A percentile compares a stretch with the other conserved stretches of the same genome.
Evolutionary conservation across 53 echinoderm and acorn worm species (phyloP).

Genomic region (Temnopleurus reevesii): DNA sequence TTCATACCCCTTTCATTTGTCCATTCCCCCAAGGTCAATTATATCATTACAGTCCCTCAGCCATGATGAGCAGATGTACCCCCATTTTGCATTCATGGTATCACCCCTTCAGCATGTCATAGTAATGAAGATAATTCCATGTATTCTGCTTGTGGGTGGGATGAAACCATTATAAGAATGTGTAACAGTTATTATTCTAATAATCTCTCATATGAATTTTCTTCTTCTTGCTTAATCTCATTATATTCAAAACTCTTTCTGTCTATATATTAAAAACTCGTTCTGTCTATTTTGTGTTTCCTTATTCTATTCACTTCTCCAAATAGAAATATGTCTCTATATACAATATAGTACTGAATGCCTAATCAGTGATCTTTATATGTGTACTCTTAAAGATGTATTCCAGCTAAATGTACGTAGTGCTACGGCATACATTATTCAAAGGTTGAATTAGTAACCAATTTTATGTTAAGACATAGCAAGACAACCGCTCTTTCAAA

Average conservation of each 20-base stretch:
- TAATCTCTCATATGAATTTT: background rate
- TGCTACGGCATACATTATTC: background rate
- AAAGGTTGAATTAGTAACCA: background rate
- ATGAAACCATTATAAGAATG: background rate
- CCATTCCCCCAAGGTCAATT: too few species aligned
- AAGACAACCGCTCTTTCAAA: background rate
- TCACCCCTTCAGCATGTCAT: conserved; percentile 33
- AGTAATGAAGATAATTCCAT: background rate
- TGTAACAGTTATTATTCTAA: background rate
- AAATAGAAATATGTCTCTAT: background rate
- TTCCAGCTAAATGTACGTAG: background rate
- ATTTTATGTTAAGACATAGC: background rate
- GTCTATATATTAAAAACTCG: background rate
- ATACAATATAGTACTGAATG: background rate
- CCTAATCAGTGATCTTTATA: background rate
- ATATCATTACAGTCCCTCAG: background rate
- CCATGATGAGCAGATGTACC: conserved; percentile 18
- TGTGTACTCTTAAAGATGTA: background rate
- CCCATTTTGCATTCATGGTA: background rate
- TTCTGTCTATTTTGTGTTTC: too few species aligned
- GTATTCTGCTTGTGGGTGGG: too few species aligned
- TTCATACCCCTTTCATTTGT: background rate
- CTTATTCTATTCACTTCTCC: background rate
- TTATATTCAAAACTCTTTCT: background rate
- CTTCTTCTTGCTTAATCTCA: background rate